phyloP scores from a whole-genome alignment of 1,140 invertebrate species.

The Dendrolimus punctatus region DNA sequence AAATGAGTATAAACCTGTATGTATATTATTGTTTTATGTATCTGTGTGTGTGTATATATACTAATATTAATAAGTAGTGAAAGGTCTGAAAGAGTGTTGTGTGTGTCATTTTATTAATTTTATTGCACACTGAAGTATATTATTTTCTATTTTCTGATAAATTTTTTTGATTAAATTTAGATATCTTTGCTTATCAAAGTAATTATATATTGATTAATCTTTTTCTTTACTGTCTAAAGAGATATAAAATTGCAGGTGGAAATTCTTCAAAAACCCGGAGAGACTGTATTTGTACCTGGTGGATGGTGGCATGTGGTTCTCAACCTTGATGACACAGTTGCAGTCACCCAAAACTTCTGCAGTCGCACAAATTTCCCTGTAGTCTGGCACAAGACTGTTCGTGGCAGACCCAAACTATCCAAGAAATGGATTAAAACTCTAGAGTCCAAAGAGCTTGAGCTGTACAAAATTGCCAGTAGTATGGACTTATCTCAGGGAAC shows the following conservation, averaged over 20 bases:
- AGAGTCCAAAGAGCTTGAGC: slow-evolving; percentile 84
- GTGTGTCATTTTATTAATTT: background rate
- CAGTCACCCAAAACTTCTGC: slow-evolving; percentile 98
- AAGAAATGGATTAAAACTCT: slow-evolving; percentile 85
- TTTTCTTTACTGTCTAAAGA: background rate
- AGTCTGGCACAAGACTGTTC: slow-evolving; percentile 98
- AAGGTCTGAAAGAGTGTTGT: too few relatives aligned
- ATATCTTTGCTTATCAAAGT: too few relatives aligned
- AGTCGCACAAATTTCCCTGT: slow-evolving; percentile 96
- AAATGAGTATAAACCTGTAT: slow-evolving; percentile 88
- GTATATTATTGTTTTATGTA: slow-evolving; percentile 16
- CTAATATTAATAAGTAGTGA: slow-evolving; percentile 2
- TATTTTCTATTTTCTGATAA: too few relatives aligned
- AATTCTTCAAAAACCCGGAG: slow-evolving; percentile 96
- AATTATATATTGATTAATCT: background rate
- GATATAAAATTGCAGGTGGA: slow-evolving; percentile 79
- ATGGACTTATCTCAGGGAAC: slow-evolving; percentile 91
- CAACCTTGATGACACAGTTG: slow-evolving; percentile 96
- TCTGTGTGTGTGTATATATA: background rate
- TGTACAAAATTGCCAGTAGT: slow-evolving; percentile 87
- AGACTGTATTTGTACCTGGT: slow-evolving; percentile 98
- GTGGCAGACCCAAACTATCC: slow-evolving; percentile 95
- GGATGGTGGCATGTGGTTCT: slow-evolving; percentile 99
- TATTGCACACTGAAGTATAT: background rate
- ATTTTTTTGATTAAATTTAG: too few relatives aligned